Conservation (phyloP, 2,113 vertebrate genomes). For the Trichomycterus rosablanca region DNA sequence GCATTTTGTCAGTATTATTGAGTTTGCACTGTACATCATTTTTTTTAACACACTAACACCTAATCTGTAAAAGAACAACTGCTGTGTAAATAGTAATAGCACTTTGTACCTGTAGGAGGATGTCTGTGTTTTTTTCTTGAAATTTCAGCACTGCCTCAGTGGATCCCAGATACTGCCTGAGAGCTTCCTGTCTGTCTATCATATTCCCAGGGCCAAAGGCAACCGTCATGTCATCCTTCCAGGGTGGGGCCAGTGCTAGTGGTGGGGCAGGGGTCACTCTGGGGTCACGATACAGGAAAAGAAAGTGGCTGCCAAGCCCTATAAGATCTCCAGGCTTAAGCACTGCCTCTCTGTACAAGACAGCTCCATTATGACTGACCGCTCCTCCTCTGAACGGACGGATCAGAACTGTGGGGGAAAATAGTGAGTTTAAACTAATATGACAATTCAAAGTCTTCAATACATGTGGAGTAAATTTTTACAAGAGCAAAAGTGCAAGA, state of each 20-base stretch:
- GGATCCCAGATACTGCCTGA: constrained; percentile 78
- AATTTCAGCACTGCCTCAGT: constrained; percentile 76
- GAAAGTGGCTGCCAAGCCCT: constrained; percentile 81
- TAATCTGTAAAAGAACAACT: neutral
- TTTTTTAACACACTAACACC: no score
- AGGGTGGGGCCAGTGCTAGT: constrained; percentile 62
- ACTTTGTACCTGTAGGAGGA: constrained; percentile 69
- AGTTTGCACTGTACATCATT: no score
- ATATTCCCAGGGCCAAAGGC: constrained; percentile 61
- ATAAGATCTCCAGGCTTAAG: constrained; percentile 82
- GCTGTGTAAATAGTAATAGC: no score
- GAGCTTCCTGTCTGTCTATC: constrained; percentile 79
- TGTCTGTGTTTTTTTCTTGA: constrained; percentile 77
- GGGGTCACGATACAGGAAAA: constrained; percentile 89
- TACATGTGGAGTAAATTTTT: no score
- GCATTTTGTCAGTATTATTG: no score
- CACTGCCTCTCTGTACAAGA: constrained; percentile 76
- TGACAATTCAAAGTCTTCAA: no score
- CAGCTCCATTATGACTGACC: constrained; percentile 81
- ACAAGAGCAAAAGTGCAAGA: no score
- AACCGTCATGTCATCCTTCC: constrained; percentile 60
- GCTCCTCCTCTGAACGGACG: constrained; percentile 80
- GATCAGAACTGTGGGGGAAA: constrained; percentile 61
- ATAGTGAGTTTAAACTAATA: neutral
- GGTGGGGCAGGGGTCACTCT: constrained; percentile 69